phyloP scores from a whole-genome alignment of 1,140 invertebrate species.

The Epicauta chinensis region DNA sequence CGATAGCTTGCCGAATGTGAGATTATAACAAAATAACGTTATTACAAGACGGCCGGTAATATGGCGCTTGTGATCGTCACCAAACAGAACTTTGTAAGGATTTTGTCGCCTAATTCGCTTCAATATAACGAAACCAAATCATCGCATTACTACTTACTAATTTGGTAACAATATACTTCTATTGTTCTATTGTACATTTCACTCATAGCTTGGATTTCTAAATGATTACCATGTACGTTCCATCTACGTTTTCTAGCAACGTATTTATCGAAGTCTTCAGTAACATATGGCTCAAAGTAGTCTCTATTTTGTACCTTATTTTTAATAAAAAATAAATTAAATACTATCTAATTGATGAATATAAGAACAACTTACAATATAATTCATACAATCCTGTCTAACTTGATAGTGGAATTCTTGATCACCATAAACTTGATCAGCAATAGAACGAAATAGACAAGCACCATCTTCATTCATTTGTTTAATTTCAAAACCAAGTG shows the following conservation, averaged over 20 bases:
- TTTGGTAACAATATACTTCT: constrained; percentile 85
- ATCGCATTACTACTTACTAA: constrained; percentile 49
- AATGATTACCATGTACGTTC: constrained; percentile 86
- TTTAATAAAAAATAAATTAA: constrained; percentile 18
- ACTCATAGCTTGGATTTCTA: constrained; percentile 90
- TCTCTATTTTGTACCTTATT: constrained; percentile 72
- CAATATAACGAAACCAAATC: constrained; percentile 13
- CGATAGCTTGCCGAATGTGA: too few species aligned
- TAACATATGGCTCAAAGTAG: constrained; percentile 90
- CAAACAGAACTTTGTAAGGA: too few species aligned
- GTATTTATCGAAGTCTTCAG: constrained; percentile 86
- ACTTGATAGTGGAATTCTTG: constrained; percentile 87
- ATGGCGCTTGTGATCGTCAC: too few species aligned
- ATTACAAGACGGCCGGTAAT: too few species aligned
- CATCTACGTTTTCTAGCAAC: constrained; percentile 72
- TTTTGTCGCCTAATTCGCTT: too few species aligned
- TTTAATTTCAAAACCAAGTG: constrained; percentile 77
- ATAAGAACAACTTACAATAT: constrained; percentile 64
- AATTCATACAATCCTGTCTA: constrained; percentile 86
- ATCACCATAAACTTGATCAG: constrained; percentile 90
- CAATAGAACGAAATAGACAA: constrained; percentile 85
- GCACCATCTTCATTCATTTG: constrained; percentile 90
- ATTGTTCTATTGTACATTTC: constrained; percentile 92
- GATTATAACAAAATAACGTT: too few species aligned
- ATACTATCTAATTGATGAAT: constrained; percentile 12